Evolutionary conservation across 1,140 invertebrate genomes (phyloP), one percentile per base, ranked within the genome.

Genomic region (Chrysopa pallens): DNA sequence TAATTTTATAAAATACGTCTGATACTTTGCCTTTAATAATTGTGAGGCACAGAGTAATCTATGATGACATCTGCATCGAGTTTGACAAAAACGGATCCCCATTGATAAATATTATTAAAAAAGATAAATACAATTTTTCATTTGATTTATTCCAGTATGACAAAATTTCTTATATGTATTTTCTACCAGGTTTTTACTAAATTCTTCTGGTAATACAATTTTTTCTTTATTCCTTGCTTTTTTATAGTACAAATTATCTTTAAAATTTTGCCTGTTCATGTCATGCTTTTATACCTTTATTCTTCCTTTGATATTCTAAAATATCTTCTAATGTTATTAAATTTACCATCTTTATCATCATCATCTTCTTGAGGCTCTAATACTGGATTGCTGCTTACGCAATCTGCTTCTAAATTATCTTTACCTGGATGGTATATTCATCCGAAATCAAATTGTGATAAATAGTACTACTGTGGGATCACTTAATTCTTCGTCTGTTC

Each of bases 371-470:
- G 0, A 36, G 47, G 7, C 48, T 60, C 52, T 40, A 58, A 49
- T 8, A 58, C 57, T 42, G 57, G 55, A 39, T 62, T 59, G 52
- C 56, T 53, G 40, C 53, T 55, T 36, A 59, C 45, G 44, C 52
- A 53, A 39, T 60, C 57, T 38, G 57, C 55, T 58, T 59, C 56
- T 40, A 46, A 9, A 46, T 59, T 62, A 5, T 40, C 12, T 48
- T 56, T 54, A 49, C 58, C 55, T 37, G 57, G 56, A 9, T 17
- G 7, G 45, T 62, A 60, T 52, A 48, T 56, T 31, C 59, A 50
- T 44, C 51, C 38, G 46, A 60, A 60, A 48, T 63, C 45, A 51
- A 55, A 57, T 42, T 59, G 54, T 38, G 55, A 57, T 40, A 57
- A 39, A 45, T 60, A 63, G 44, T 55, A 56, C 6, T n/a, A n/a